Conservation (phyloP, 1,140 invertebrate species). For the Chrysoperla carnea region DNA sequence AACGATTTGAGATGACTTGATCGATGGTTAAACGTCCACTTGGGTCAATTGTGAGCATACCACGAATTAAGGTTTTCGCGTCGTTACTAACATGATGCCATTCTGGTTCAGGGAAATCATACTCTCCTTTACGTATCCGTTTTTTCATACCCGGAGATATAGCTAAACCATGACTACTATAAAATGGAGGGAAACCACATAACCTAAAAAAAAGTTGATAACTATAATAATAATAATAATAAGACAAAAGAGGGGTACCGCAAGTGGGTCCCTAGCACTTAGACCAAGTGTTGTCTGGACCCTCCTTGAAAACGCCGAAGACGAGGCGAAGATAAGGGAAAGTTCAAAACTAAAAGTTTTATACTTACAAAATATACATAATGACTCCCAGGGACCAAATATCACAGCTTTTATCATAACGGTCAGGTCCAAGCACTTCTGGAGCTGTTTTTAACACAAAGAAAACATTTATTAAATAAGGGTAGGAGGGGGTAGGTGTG, state of each 20-base stretch:
- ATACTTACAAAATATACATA: conserved; percentile 89
- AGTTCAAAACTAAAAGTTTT: too few species aligned
- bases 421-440: conserved; percentile 90
- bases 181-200: conserved; percentile 97
- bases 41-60: conserved; percentile 87
- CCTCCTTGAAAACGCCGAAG: too few species aligned
- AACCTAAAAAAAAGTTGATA: conserved; percentile 48
- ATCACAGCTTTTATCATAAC: conserved; percentile 98
- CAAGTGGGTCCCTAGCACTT: too few species aligned
- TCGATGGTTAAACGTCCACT: conserved; percentile 76
- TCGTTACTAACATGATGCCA: conserved; percentile 88
- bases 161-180: conserved; percentile 89
- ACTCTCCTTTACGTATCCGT: conserved; percentile 86
- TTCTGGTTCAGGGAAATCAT: conserved; percentile 91
- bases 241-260: too few species aligned
- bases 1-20: conserved; percentile 76
- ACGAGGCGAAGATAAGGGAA: too few species aligned
- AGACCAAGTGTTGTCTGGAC: too few species aligned
- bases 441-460: conserved; percentile 38
- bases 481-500: neutral
- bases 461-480: neutral
- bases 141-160: conserved; percentile 99
- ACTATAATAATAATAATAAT: too few species aligned
- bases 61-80: conserved; percentile 88
- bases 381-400: conserved; percentile 97